These are phyloP conservation scores for Caenorhabditis afra DNA, from an alignment of 2,888 invertebrate genomes.

Conservation along the genomic window DNA sequence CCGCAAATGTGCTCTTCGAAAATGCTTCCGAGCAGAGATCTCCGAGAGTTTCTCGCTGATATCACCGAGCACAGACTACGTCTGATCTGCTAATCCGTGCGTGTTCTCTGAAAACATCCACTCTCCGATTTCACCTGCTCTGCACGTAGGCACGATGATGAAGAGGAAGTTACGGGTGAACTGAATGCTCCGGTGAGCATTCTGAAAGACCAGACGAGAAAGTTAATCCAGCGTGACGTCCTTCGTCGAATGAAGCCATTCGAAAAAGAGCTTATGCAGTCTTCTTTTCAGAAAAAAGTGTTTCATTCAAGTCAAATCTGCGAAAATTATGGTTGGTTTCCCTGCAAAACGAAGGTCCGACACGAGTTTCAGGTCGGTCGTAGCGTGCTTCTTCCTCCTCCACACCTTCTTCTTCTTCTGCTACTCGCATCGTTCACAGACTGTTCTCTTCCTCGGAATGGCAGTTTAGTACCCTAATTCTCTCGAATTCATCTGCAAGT, in stretches of 20 bases:
- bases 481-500: too few species aligned
- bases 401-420: too few species aligned
- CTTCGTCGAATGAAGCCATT: conserved; percentile 27
- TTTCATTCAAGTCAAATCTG: conserved; percentile 21
- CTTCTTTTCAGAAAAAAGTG: conserved; percentile 14
- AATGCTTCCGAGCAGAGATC: too few species aligned
- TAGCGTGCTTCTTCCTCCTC: too few species aligned
- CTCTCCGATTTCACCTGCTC: not conserved
- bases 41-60: too few species aligned
- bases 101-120: not conserved
- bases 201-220: conserved; percentile 6
- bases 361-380: too few species aligned
- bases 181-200: conserved; percentile 26
- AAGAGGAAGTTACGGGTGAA: conserved; percentile 6
- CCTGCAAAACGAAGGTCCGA: not conserved
- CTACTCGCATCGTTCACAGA: too few species aligned
- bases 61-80: too few species aligned
- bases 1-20: too few species aligned
- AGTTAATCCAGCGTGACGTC: conserved; percentile 48
- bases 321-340: conserved; percentile 22
- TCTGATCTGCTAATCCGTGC: not conserved
- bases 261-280: conserved; percentile 17
- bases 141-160: conserved; percentile 8
- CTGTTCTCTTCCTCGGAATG: too few species aligned
- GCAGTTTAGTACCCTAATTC: too few species aligned